Evolutionary conservation across 2,888 invertebrate species (phyloP), one percentile per base, ranked within the genome.

Genomic region (Scaptomyza polygonia): DNA sequence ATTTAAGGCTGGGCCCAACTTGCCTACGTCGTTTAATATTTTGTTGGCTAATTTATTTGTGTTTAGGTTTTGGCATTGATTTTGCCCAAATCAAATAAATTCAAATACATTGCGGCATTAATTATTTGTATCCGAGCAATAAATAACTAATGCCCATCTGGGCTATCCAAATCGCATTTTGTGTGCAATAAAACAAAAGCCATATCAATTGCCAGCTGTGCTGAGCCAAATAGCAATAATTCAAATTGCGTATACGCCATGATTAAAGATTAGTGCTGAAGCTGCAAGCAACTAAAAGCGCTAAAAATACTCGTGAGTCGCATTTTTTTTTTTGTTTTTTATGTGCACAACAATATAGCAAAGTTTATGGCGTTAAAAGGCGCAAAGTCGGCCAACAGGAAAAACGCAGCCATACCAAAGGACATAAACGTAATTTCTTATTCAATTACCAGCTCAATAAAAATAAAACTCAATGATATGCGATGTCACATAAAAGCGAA

Each of bases 361-460:
- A 54, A 54, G 52, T 79, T 79, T 78, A 79, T 75, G 78, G 62
- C 61, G 66, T 77, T 71, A 77, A 79, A 64, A 66, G 74, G 62
- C 73, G 67, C 55, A 79, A 79, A 77, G 74, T 73, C 48, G 45
- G 25, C 49, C 45, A 2, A 14, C 43, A 54, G 39, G 36, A 40
- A 30, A 30, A 48, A 32, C 42, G 39, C 47, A 58, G 55, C 56
- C 59, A 47, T 54, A 56, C 54, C 58, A 58, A 66, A 56, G 74
- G 67, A 62, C 77, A 69, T 82, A 82, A 82, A 70, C 67, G 73
- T 76, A 77, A 79, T 82, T 79, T 71, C 78, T 82, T 79, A 82
- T 82, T 85, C 82, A 85, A 82, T 82, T 82, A 82, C 85, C 80
- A 66, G 71, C 71, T 82, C 82, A 82, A 82, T 85, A 85, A 85